phyloP scores from a whole-genome alignment of 2,113 vertebrate species.

The Elephas maximus region DNA sequence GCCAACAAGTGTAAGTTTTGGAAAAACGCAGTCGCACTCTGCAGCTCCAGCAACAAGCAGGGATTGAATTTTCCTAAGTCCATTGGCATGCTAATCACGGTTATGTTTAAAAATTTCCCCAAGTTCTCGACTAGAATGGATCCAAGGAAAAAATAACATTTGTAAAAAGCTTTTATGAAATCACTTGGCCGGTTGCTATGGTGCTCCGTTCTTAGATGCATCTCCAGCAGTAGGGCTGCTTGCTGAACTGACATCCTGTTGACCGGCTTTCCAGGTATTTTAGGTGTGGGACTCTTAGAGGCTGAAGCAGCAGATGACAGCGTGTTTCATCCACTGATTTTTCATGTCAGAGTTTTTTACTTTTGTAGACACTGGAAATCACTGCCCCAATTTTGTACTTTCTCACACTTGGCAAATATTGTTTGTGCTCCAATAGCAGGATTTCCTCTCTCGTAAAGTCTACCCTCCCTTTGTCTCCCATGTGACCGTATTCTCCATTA shows the following conservation, averaged over 20 bases:
- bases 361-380: conserved; percentile 92
- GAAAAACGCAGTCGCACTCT: conserved; percentile 92
- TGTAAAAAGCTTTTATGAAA: conserved; percentile 92
- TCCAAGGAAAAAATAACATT: conserved; percentile 92
- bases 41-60: conserved; percentile 92
- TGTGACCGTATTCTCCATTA: conserved; percentile 92
- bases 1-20: conserved; percentile 92
- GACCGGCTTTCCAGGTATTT: conserved; percentile 91
- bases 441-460: conserved; percentile 92
- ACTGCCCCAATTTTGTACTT: conserved; percentile 91
- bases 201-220: conserved; percentile 90
- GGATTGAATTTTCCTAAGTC: conserved; percentile 92
- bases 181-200: conserved; percentile 91
- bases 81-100: conserved; percentile 91
- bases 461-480: conserved; percentile 90
- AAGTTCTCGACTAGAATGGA: conserved; percentile 93
- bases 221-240: conserved; percentile 88
- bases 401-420: conserved; percentile 92
- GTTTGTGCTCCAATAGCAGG: conserved; percentile 91
- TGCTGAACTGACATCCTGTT: conserved; percentile 89
- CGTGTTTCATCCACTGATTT: conserved; percentile 93
- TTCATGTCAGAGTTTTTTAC: conserved; percentile 94
- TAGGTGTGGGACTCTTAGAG: conserved; percentile 92
- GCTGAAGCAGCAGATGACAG: conserved; percentile 89
- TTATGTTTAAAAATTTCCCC: conserved; percentile 95